Evolutionary conservation across 2,797 vertebrate genomes (phyloP), one percentile per base, ranked within the genome.

Genomic region (Aulostomus chinensis): DNA sequence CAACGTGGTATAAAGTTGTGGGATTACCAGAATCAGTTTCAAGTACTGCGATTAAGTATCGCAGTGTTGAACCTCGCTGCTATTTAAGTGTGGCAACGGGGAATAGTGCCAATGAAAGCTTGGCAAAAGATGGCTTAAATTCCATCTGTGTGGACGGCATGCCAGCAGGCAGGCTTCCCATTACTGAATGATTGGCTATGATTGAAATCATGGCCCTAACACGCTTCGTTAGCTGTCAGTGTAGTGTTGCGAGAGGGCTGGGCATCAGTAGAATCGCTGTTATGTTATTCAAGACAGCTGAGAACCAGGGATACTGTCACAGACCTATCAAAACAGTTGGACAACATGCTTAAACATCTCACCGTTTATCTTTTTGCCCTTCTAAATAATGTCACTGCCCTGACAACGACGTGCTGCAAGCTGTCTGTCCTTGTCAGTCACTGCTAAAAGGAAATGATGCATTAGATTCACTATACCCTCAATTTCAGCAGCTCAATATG

Each of bases 121-220:
- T 87, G 83, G 82, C 86, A 81, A 73, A 75, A 54, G 60, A 73
- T 37, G 18, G 49, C 50, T 80, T 68, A 38, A 67, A 86, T 80
- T 83, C 73, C 68, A 72, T 83, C 70, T 81, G 78, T 50, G 59
- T 72, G 39, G 24, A 22, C 35, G 18, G 15, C 20, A 54, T 63
- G 79, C 81, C 81, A 80, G 78, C 79, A 68, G 78, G 79, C 84
- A 72, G 31, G 15, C 63, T 61, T 80, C 84, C 80, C 70, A 53
- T 68, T 48, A 40, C 35, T 47, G 67, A 68, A 35, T 68, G 71
- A 71, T 40, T 73, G 68, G 43, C 74, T 65, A 36, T 68, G 74
- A 80, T 81, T 67, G 60, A 83, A 78, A 76, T 73, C 55, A 58
- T 57, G 63, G 47, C 68, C 73, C 37, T 76, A 61, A 75, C 45